phyloP scores from a whole-genome alignment of 2,888 invertebrate genomes.

The Drosophila anceps region DNA sequence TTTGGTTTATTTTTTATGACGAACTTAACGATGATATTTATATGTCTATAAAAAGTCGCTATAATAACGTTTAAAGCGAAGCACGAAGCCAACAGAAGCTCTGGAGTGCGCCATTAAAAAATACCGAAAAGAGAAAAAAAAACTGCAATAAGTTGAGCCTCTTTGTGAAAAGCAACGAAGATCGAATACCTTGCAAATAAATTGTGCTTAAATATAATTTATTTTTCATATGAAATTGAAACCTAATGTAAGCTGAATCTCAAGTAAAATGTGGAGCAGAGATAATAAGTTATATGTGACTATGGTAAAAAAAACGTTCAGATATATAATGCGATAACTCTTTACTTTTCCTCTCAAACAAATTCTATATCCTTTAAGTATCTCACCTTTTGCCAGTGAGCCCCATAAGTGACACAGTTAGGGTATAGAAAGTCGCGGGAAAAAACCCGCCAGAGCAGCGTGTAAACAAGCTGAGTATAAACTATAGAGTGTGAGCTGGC shows the following conservation, averaged over 20 bases:
- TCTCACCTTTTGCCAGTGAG: not conserved
- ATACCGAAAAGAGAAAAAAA: slow-evolving; percentile 16
- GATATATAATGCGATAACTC: not conserved
- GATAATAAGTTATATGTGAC: too few relatives aligned
- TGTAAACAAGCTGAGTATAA: slow-evolving; percentile 62
- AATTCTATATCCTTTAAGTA: not conserved
- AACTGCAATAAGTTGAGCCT: slow-evolving; percentile 10
- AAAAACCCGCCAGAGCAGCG: slow-evolving; percentile 29
- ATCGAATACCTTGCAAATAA: slow-evolving; percentile 9
- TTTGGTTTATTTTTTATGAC: slow-evolving; percentile 65
- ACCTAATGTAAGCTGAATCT: too few relatives aligned
- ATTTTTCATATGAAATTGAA: not conserved
- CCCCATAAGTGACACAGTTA: not conserved
- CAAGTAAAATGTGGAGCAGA: too few relatives aligned
- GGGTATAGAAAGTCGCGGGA: slow-evolving; percentile 16
- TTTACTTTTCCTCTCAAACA: not conserved
- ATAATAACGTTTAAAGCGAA: slow-evolving; percentile 74
- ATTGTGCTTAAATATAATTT: not conserved
- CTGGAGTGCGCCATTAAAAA: slow-evolving; percentile 73
- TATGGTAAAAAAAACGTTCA: too few relatives aligned
- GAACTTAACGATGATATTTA: slow-evolving; percentile 76
- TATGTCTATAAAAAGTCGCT: slow-evolving; percentile 72
- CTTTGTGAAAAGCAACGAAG: slow-evolving; percentile 1
- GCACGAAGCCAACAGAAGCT: slow-evolving; percentile 48
- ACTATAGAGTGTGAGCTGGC: slow-evolving; percentile 46